Base-by-base conservation (phyloP, 1,140 invertebrate genomes). In the Rhynchophorus ferrugineus region DNA sequence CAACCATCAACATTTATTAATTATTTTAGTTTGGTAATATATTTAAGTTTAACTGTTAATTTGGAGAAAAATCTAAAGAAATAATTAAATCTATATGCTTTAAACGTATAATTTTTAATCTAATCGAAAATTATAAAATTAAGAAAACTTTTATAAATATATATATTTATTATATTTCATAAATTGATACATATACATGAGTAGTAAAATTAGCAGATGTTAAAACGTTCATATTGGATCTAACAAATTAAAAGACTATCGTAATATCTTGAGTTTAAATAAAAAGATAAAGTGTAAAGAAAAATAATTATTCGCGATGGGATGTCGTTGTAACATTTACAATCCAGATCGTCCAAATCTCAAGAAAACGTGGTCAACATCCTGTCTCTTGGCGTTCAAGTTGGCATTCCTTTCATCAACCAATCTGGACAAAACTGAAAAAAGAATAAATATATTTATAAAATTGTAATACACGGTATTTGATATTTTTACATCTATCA, bases 351-450 rank as follows among this genome's bases (percentile, higher is more conserved):
- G 78, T 33, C 85, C 85, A 65, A 89, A 88, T 62, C 84, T 80
- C 39, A 89, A 75, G 70, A 88, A 89, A 42, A 87, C 84, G 69
- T 89, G 86, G 51, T 87, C 84, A 21, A 87, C 80, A 67, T 89
- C 85, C 67, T 89, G 84, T 45, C 85, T 76, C 68, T 89, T 89
- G 43, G 57, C 75, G 44, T 58, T 60, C 44, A 59, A 46, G 18
- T 58, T 58, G 29, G 57, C 63, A 24, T 62, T 59, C 18, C 61
- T 49, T 49, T 62, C 63, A 18, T 54, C 62, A 13, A 59, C 59
- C 14, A 57, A 14, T 54, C 51, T 37, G 8, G 29, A 51, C 17
- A 35, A 20, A 53, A 46, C 60, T 62, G 58, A 19, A 59, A 57
- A 11, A 45, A 53, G 35, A 54, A 49, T 35, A 18, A 35, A 36